Evolutionary conservation across 2,888 invertebrate species (phyloP).

Genomic region (Rhimphoctona megacephalus): DNA sequence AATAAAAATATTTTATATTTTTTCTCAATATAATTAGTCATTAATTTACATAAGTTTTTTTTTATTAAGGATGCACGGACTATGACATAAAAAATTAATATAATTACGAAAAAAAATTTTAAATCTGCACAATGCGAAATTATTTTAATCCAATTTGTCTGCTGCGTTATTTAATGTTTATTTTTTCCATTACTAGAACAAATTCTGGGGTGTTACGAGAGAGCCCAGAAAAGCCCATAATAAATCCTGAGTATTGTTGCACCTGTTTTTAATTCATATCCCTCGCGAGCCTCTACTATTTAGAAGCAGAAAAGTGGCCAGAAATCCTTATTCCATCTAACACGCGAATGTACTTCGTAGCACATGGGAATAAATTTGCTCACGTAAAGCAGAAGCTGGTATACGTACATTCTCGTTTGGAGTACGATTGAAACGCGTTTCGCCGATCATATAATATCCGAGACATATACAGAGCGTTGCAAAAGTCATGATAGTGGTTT

Average conservation of each 20-base stretch:
- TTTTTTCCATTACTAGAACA: neutral
- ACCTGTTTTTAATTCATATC: slow-evolving; percentile 16
- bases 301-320: neutral
- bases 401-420: slow-evolving; percentile 59
- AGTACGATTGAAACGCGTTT: slow-evolving; percentile 61
- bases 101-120: too few relatives aligned
- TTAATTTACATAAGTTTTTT: too few relatives aligned
- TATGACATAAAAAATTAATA: too few relatives aligned
- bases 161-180: neutral
- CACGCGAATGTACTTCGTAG: slow-evolving; percentile 31
- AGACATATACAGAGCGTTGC: slow-evolving; percentile 10
- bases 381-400: slow-evolving; percentile 59
- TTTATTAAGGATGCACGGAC: too few relatives aligned
- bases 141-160: too few relatives aligned
- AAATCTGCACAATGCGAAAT: too few relatives aligned
- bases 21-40: too few relatives aligned
- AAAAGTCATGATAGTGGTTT: neutral
- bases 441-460: slow-evolving; percentile 46
- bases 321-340: slow-evolving; percentile 35
- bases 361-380: slow-evolving; percentile 60
- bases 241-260: slow-evolving; percentile 28
- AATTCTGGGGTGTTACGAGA: neutral
- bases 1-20: neutral
- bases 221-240: neutral
- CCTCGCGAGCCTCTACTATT: neutral